These are phyloP conservation scores for Tipula lateralis DNA, from an alignment of 2,888 invertebrate species.

Conservation along the genomic window DNA sequence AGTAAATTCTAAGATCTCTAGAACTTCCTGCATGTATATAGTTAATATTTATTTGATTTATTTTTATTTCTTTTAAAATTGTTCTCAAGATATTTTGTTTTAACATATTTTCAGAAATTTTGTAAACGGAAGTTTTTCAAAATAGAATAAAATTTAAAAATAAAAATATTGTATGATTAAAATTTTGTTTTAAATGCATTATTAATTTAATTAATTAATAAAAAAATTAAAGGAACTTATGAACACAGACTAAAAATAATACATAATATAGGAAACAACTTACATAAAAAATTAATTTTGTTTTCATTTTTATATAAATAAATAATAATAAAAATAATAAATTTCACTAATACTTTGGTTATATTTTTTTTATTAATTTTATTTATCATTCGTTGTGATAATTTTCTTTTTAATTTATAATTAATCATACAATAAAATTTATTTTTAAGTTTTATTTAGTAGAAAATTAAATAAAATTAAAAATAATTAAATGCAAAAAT, in stretches of 20 bases:
- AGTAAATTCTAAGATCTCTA: constrained; percentile 32
- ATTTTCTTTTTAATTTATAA: constrained; percentile 3
- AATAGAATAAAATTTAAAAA: constrained; percentile 7
- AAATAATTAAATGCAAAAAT: constrained; percentile 27
- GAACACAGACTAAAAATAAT: constrained; percentile 27
- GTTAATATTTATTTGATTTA: background rate
- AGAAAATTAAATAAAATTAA: constrained; percentile 13
- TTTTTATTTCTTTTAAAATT: constrained; percentile 28
- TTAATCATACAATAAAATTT: constrained; percentile 3
- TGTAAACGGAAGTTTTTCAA: background rate
- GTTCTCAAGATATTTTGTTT: constrained; percentile 27
- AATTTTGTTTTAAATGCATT: constrained; percentile 29
- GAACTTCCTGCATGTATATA: constrained; percentile 31
- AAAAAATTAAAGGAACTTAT: constrained; percentile 28
- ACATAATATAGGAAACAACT: constrained; percentile 4
- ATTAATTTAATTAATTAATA: constrained; percentile 28
- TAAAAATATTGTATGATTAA: constrained; percentile 29
- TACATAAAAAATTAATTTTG: constrained; percentile 14
- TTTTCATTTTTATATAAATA: constrained; percentile 20
- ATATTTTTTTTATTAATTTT: constrained; percentile 25
- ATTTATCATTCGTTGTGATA: background rate
- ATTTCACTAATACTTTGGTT: background rate
- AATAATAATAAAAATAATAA: constrained; percentile 4
- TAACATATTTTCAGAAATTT: background rate
- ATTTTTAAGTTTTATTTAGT: constrained; percentile 3